Base-by-base conservation (phyloP, 2,888 invertebrate species). In the Horisme vitalbata region DNA sequence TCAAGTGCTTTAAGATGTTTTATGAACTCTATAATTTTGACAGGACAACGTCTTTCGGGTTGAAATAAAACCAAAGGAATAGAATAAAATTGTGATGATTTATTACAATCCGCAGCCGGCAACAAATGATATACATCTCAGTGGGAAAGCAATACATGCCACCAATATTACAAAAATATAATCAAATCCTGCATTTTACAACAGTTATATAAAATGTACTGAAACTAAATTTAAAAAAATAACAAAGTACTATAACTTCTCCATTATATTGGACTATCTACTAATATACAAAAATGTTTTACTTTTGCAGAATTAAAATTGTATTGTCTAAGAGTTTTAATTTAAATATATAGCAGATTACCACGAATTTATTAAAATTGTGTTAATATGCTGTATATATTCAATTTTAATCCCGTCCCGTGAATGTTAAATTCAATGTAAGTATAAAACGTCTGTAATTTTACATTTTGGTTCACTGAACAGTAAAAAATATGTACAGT, bases 61-160 rank as follows among this genome's bases (percentile, higher is more conserved):
- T 18, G 6, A 31, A 75, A 70, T 63, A 58, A 79, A 73, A 75
- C 52, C 23, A 61, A 52, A 60, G 8, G 9, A 1, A 41, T 43
- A 61, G 65, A 74, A 71, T 79, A 81, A 80, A 81, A 81, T 83
- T 84, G 85, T 85, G 83, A 86, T 85, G 83, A 78, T 84, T 85
- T 86, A 82, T 67, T 86, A 77, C 75, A 82, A 77, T 82, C 79
- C 77, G 79, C 79, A 83, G 77, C 78, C 76, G 73, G 79, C 76
- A 80, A 80, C 75, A 68, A 60, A 83, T 73, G 61, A 66, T 66
- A 61, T 52, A 66, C 58, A 62, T 61, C 41, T 45, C 47, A 52
- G 52, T 54, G 54, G 53, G 45, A 39, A 52, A 60, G 51, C 53
- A 64, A 61, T 18, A 34, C 28, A 39, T 31, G 45, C 41, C 32